These are phyloP conservation scores for Drosophila pallidifrons DNA, from an alignment of 1,140 invertebrate species.

Conservation along the genomic window DNA sequence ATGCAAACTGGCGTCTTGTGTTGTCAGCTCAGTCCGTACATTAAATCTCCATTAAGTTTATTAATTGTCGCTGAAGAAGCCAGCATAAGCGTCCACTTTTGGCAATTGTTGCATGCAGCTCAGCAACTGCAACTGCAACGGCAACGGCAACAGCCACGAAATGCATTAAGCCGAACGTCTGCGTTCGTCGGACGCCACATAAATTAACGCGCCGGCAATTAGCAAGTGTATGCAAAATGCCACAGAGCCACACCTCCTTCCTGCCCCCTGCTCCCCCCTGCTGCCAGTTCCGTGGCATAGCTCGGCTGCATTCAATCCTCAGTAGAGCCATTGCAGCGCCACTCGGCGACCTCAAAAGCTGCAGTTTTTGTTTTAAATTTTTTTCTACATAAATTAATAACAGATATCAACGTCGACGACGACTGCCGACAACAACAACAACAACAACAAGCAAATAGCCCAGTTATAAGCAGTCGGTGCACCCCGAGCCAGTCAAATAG, in stretches of 20 bases:
- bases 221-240: slow-evolving; percentile 83
- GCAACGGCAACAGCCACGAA: slow-evolving; percentile 19
- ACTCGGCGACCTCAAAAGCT: slow-evolving; percentile 63
- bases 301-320: slow-evolving; percentile 8
- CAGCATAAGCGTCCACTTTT: slow-evolving; percentile 53
- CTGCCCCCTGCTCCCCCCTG: not conserved
- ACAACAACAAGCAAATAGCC: slow-evolving; percentile 67
- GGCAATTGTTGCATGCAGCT: slow-evolving; percentile 45
- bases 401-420: slow-evolving; percentile 68
- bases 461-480: slow-evolving; percentile 73
- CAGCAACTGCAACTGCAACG: too few relatives aligned
- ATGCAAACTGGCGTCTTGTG: slow-evolving; percentile 19
- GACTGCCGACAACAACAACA: slow-evolving; percentile 24
- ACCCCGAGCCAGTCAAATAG: slow-evolving; percentile 61
- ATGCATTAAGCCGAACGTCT: slow-evolving; percentile 71
- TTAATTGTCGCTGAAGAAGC: slow-evolving; percentile 76
- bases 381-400: slow-evolving; percentile 81
- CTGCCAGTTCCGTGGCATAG: not conserved
- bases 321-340: slow-evolving; percentile 28
- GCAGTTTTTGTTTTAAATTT: slow-evolving; percentile 47
- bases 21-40: slow-evolving; percentile 53
- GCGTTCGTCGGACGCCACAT: slow-evolving; percentile 68
- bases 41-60: slow-evolving; percentile 83
- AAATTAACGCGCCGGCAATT: slow-evolving; percentile 81
- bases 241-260: slow-evolving; percentile 33